Evolutionary conservation across 1,140 invertebrate species (phyloP), one percentile per base, ranked within the genome.

Genomic region (Stegodyphus dumicola): DNA sequence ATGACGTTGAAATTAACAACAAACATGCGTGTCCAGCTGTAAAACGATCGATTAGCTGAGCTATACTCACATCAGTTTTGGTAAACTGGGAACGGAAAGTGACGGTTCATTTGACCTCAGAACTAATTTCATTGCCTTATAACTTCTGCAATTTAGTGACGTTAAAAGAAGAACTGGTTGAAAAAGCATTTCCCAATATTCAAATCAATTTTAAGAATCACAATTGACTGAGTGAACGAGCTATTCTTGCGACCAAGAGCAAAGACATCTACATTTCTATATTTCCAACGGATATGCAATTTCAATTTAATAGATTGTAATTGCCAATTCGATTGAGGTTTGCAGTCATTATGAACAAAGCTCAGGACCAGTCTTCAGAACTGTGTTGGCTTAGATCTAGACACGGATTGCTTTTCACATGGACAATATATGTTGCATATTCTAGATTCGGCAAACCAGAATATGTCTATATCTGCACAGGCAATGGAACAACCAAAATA

Each of bases 211-310:
- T 87, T 17, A 87, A 86, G 15, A 88, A 89, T 74, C 48, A 89
- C 79, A 74, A 88, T 73, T 90, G 89, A 89, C 80, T 91, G 77
- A 86, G 88, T 87, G 87, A 90, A 88, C 86, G 90, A 78, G 88
- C 89, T 49, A 88, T 88, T 83, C 71, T 89, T 17, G 86, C 88
- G 49, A 78, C 89, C 15, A 89, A 88, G 9, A 87, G 86, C 52
- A 87, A 86, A 54, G 67, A 79, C 7, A 48, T 79, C 54, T 48
- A 3, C 33, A 33, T 33, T 33, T 3, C 33, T 33, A 53, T 86
- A 54, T 74, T 66, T 48, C 70, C 79, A 83, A 76, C 15, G 53
- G 78, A 83, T 76, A 56, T 71, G 51, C 70, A 7, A 69, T 53
- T 86, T 79, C 51, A 78, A 48, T 70, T 64, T 81, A 53, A 74